phyloP scores from a whole-genome alignment of 2,888 invertebrate species.

The Drosophila demipolita region DNA sequence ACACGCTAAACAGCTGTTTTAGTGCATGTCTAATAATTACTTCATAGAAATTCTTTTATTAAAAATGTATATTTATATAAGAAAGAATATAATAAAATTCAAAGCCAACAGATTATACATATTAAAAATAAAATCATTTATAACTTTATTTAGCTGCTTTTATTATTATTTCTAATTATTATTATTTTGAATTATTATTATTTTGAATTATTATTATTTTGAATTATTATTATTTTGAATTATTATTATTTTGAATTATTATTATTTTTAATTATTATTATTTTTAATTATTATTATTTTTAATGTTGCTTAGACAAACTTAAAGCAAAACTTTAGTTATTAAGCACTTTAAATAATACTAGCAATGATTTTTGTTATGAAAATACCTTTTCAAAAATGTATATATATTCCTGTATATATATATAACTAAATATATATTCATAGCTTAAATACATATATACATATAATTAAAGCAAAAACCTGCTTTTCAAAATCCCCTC shows the following conservation, averaged over 20 bases:
- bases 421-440: background rate
- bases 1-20: no score
- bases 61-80: background rate
- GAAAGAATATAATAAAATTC: background rate
- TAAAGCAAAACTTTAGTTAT: background rate
- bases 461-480: background rate
- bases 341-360: background rate
- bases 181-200: background rate
- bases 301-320: fast-evolving
- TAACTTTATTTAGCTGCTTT: background rate
- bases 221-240: background rate
- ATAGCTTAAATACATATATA: background rate
- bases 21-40: no score
- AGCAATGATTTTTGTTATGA: background rate
- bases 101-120: background rate
- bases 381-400: background rate
- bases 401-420: background rate
- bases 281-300: background rate
- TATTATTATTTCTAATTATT: no score
- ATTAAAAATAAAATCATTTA: background rate
- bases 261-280: no score
- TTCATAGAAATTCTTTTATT: background rate
- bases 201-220: no score
- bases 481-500: background rate
- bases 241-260: background rate